A percentile compares a stretch with the other conserved stretches of the same genome.
Conservation (phyloP, 2,797 vertebrate genomes). For the Rhinella marina region DNA sequence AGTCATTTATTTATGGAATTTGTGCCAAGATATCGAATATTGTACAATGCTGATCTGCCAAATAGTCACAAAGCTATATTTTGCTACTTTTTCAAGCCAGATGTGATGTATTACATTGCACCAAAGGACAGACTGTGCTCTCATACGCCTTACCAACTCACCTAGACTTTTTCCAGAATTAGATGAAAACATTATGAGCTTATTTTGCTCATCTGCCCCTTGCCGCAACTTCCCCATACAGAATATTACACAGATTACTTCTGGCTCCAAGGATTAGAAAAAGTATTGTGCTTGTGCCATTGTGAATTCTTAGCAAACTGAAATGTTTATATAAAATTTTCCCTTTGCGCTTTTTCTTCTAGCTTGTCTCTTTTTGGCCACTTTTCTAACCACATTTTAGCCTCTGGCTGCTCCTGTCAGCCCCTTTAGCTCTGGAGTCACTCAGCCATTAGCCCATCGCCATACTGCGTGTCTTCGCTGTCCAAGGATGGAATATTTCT, state of each 20-base stretch:
- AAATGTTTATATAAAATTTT: neutral
- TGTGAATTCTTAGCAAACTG: neutral
- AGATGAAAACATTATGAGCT: neutral
- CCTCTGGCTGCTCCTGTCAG: slow-evolving; percentile 17
- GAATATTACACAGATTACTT: neutral
- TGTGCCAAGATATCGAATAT: no score
- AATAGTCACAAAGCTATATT: no score
- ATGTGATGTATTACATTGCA: neutral
- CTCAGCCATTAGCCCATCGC: slow-evolving; percentile 11
- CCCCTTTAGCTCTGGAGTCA: neutral
- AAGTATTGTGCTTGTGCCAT: neutral
- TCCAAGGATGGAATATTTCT: slow-evolving; percentile 1
- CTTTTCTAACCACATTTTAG: neutral
- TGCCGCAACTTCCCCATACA: neutral
- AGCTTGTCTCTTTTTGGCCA: neutral
- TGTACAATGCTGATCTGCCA: no score
- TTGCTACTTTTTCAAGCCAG: no score
- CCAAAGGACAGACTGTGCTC: neutral
- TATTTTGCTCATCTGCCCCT: neutral
- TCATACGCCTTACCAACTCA: neutral
- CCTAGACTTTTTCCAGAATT: neutral
- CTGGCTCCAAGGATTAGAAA: neutral
- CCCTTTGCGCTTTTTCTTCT: neutral
- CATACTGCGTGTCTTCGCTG: neutral
- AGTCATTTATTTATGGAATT: no score